Evolutionary conservation across 2,113 vertebrate species (phyloP), one percentile per base, ranked within the genome.

Genomic region (Furnarius figulus): DNA sequence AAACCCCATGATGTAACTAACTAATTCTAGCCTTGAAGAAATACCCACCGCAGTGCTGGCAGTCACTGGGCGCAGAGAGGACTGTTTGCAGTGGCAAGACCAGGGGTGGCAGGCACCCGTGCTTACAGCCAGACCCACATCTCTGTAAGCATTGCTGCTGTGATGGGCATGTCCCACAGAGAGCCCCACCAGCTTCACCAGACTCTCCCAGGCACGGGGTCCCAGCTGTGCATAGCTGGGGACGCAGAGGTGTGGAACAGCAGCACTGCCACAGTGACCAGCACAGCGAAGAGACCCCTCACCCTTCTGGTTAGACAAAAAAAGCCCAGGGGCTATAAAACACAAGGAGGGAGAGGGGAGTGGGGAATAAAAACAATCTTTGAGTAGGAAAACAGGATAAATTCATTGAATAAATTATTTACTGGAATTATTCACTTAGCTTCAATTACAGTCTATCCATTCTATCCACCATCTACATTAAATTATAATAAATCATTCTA

Each of bases 331-430:
- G 14, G 46, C 65, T 86, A 67, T 63, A 83, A 95, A 77, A 90
- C 27, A 4, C 5, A 23, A 52, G 14, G 14, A 68, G 22, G 42
- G 71, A 91, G 70, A 49, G 17, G 37, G 31, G 53, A 65, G 42
- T 23, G 17, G 42, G 21, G 31, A 59, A 35, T 52, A 87, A 86
- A 72, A 85, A 40, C 49, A 81, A 80, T 42, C 65, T 93, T 61
- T 4, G 27, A 84, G 76, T 58, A 88, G 76, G 91, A 92, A 96
- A 96, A 8, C 73, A 92, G 90, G 90, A 80, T 93, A 92, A 93
- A 96, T 96, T 93, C 83, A 95, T 75, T 93, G 88, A 94, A 92
- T 92, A 94, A 95, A 96, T 96, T 96, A 96, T 95, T 97, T 96
- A 96, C 95, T 96, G 88, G 90, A 92, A 95, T 96, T 96, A 95